These are phyloP conservation scores for Grammomys surdaster DNA, from an alignment of 2,113 vertebrate genomes.

Conservation along the genomic window DNA sequence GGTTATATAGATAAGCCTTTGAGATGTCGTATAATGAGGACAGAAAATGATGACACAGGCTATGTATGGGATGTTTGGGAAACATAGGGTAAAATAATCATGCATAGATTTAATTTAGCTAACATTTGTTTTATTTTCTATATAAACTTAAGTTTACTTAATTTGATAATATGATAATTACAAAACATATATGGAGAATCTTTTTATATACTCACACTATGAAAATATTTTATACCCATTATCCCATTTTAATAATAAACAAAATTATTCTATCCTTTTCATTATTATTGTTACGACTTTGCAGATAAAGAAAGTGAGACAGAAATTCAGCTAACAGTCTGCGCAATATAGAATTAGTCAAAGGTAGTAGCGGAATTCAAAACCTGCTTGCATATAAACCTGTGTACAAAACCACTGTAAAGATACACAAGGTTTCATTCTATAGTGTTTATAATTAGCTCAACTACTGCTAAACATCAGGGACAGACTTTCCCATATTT, in stretches of 20 bases:
- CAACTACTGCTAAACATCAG: background rate
- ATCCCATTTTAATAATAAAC: background rate
- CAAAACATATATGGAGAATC: background rate
- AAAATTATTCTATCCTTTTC: background rate
- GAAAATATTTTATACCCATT: background rate
- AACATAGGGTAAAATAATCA: background rate
- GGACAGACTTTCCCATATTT: background rate
- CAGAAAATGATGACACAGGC: background rate
- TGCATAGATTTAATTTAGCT: background rate
- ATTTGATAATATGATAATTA: background rate
- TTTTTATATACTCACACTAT: background rate
- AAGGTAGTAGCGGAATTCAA: background rate
- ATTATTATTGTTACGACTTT: background rate
- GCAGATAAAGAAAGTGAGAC: background rate
- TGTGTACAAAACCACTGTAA: background rate
- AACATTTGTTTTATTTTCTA: background rate
- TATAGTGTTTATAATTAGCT: background rate
- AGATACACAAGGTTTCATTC: background rate
- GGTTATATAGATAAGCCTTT: rapidly evolving
- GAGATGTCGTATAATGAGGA: background rate
- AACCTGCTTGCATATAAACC: background rate
- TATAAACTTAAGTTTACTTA: conserved; percentile 35
- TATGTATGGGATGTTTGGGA: background rate
- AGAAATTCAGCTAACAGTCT: background rate
- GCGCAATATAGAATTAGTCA: background rate